Percentiles rank a stretch among this genome's conserved stretches.
phyloP scores from a whole-genome alignment of 1,140 invertebrate genomes.

The Drosophila micromelanica region DNA sequence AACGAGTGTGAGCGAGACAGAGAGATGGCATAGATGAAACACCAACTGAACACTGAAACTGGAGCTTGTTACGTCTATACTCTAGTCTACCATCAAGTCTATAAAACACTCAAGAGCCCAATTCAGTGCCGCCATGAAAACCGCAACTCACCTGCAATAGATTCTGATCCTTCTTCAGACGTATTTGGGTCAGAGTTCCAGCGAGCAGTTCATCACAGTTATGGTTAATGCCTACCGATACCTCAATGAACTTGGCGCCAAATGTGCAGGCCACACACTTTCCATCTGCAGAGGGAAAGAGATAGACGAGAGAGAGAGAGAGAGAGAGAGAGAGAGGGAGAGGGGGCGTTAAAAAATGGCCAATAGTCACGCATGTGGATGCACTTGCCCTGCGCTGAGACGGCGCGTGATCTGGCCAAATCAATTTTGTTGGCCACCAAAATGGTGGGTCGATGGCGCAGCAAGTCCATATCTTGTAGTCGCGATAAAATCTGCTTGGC shows the following conservation, averaged over 20 bases:
- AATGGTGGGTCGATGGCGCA: slow-evolving; percentile 91
- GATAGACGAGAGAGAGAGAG: not conserved
- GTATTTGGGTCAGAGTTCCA: slow-evolving; percentile 92
- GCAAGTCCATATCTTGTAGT: slow-evolving; percentile 90
- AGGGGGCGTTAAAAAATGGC: not conserved
- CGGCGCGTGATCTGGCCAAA: slow-evolving; percentile 94
- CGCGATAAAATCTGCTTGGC: slow-evolving; percentile 91
- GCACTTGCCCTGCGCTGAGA: slow-evolving; percentile 93
- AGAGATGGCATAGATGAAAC: slow-evolving; percentile 9
- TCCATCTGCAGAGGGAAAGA: slow-evolving; percentile 87
- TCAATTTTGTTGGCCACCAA: slow-evolving; percentile 98
- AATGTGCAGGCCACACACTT: slow-evolving; percentile 94
- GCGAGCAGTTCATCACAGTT: slow-evolving; percentile 95
- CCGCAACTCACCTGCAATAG: slow-evolving; percentile 85
- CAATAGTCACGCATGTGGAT: slow-evolving; percentile 27
- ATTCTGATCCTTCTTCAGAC: slow-evolving; percentile 89
- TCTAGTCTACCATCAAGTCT: slow-evolving; percentile 22
- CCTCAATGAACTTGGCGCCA: slow-evolving; percentile 94
- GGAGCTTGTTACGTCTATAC: slow-evolving; percentile 16
- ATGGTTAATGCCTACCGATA: slow-evolving; percentile 95
- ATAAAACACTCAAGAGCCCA: not conserved
- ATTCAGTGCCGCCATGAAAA: not conserved
- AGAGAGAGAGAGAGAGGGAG: not conserved
- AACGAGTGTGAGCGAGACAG: slow-evolving; percentile 6
- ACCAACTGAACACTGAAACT: slow-evolving; percentile 56